Conservation (phyloP, 2,888 invertebrate genomes). For the Diabrotica balteata region DNA sequence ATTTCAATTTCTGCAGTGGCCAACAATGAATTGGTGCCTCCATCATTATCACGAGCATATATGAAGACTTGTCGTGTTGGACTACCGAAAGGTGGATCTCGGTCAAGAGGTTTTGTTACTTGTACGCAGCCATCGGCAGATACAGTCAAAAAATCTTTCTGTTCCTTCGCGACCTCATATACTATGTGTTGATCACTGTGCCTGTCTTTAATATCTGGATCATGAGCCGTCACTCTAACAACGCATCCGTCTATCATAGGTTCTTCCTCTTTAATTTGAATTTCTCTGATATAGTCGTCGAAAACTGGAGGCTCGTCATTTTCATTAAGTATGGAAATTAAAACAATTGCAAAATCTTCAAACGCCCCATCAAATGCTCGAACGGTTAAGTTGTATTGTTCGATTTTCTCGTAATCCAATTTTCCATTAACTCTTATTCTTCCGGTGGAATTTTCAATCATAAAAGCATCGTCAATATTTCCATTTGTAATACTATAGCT, state of each 20-base stretch:
- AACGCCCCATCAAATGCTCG: constrained; percentile 84
- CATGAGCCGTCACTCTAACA: constrained; percentile 77
- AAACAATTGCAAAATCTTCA: constrained; percentile 83
- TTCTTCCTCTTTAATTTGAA: constrained; percentile 83
- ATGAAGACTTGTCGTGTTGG: constrained; percentile 79
- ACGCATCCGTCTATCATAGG: constrained; percentile 73
- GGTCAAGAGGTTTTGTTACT: constrained; percentile 79
- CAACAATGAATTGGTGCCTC: constrained; percentile 69
- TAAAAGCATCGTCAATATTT: constrained; percentile 85
- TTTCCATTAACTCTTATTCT: constrained; percentile 80
- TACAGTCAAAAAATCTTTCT: constrained; percentile 74
- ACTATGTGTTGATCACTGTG: constrained; percentile 79
- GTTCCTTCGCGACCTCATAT: constrained; percentile 76
- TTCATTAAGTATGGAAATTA: constrained; percentile 85
- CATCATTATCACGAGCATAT: constrained; percentile 79
- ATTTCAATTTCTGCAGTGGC: constrained; percentile 73
- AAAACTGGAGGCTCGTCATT: constrained; percentile 94
- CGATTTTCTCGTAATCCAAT: constrained; percentile 84
- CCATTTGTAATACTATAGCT: constrained; percentile 88
- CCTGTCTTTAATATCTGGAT: constrained; percentile 84
- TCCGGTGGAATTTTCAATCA: constrained; percentile 84
- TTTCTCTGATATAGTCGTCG: constrained; percentile 71
- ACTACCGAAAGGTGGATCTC: constrained; percentile 88
- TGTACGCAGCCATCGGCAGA: constrained; percentile 78
- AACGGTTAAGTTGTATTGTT: constrained; percentile 84